These are phyloP conservation scores for Drosophila sordidula DNA, from an alignment of 2,888 invertebrate species.

Conservation along the genomic window DNA sequence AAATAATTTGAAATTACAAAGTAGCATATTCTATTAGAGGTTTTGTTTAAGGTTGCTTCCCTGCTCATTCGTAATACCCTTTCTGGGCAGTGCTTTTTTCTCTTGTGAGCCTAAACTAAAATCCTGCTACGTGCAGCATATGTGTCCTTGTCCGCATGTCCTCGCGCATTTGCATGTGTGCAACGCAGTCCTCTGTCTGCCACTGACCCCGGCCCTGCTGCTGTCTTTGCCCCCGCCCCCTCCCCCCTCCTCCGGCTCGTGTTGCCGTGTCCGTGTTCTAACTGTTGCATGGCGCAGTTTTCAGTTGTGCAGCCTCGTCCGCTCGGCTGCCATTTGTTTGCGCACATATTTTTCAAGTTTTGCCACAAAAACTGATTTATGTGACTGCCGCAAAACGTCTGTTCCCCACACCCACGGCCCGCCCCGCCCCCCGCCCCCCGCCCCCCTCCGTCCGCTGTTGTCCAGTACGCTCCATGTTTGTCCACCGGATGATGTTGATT, in stretches of 20 bases:
- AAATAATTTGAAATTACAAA: neutral
- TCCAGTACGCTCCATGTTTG: slow-evolving; percentile 59
- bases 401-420: slow-evolving; percentile 33
- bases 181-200: slow-evolving; percentile 3
- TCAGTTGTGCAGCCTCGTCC: slow-evolving; percentile 38
- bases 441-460: slow-evolving; percentile 17
- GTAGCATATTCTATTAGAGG: neutral
- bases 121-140: slow-evolving; percentile 65
- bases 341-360: slow-evolving; percentile 79
- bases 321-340: slow-evolving; percentile 72
- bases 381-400: slow-evolving; percentile 66
- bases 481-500: slow-evolving; percentile 78
- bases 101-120: slow-evolving; percentile 58
- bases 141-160: slow-evolving; percentile 49
- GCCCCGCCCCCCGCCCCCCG: neutral
- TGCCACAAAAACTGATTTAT: slow-evolving; percentile 79
- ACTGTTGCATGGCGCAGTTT: slow-evolving; percentile 71
- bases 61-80: neutral
- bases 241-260: slow-evolving; percentile 20
- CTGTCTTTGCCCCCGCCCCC: slow-evolving; percentile 13
- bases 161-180: slow-evolving; percentile 64
- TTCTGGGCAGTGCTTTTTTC: slow-evolving; percentile 1
- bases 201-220: slow-evolving; percentile 15
- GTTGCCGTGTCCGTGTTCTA: slow-evolving; percentile 49
- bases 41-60: neutral